Evolutionary conservation across 2,113 vertebrate genomes (phyloP).

Genomic region (Nematolebias whitei): DNA sequence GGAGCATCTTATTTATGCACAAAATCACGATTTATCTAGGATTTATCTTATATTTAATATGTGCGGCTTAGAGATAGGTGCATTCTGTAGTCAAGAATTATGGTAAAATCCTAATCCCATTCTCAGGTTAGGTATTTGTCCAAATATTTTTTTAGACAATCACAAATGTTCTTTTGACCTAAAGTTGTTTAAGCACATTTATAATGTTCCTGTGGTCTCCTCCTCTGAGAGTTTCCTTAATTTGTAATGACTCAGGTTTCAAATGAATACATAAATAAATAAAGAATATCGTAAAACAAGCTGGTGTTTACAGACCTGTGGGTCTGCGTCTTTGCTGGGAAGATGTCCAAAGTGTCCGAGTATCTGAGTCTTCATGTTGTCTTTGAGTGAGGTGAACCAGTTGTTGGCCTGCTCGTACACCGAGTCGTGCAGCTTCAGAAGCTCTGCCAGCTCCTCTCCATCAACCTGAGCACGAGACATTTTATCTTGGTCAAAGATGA

Average conservation of each 20-base stretch:
- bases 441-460: conserved; percentile 86
- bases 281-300: neutral
- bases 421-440: conserved; percentile 85
- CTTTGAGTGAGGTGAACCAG: conserved; percentile 93
- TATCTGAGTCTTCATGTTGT: conserved; percentile 92
- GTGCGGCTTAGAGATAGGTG: too few species aligned
- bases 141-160: too few species aligned
- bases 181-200: too few species aligned
- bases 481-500: neutral
- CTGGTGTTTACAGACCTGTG: conserved; percentile 80
- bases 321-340: conserved; percentile 87
- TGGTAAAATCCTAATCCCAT: too few species aligned
- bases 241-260: neutral
- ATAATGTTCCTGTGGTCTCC: too few species aligned
- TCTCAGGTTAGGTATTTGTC: too few species aligned
- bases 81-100: too few species aligned
- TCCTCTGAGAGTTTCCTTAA: neutral
- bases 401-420: conserved; percentile 89
- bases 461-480: conserved; percentile 77
- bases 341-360: conserved; percentile 91
- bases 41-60: too few species aligned
- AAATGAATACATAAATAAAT: neutral
- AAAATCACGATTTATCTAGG: too few species aligned
- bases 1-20: too few species aligned
- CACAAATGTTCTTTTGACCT: too few species aligned